Evolutionary conservation across 2,888 invertebrate genomes (phyloP).

Genomic region (Pinctada fucata): DNA sequence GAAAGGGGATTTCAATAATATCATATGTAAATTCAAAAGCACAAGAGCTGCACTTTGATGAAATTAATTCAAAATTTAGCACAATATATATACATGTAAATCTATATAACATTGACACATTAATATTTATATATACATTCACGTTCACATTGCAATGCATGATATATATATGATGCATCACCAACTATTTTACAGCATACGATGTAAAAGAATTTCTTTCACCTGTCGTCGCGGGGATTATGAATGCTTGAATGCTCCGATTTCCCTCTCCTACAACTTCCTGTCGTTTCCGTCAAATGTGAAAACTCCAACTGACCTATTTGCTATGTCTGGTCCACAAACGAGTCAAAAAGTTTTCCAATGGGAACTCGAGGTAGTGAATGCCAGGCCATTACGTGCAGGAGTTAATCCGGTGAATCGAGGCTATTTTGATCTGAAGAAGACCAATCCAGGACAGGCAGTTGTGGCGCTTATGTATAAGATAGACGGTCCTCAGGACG

Average conservation of each 20-base stretch:
- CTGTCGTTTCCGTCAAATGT: constrained; percentile 89
- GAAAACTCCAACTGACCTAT: constrained; percentile 82
- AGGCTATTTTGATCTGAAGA: constrained; percentile 75
- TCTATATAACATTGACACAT: no score
- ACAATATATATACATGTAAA: no score
- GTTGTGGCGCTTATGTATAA: constrained; percentile 86
- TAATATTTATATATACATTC: no score
- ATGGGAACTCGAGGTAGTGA: constrained; percentile 85
- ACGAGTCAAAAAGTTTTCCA: constrained; percentile 85
- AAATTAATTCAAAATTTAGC: no score
- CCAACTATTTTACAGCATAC: constrained; percentile 74
- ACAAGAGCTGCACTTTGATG: no score
- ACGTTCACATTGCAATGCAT: no score
- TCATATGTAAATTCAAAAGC: no score
- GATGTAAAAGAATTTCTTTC: constrained; percentile 86
- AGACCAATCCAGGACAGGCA: constrained; percentile 78
- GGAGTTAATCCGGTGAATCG: constrained; percentile 69
- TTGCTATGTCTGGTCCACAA: constrained; percentile 90
- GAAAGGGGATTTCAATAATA: no score
- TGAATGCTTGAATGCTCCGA: constrained; percentile 87
- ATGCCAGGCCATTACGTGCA: constrained; percentile 80
- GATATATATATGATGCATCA: no score
- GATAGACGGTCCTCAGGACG: constrained; percentile 92
- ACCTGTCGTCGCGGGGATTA: constrained; percentile 86
- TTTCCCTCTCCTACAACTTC: constrained; percentile 94